A percentile compares a stretch with the other conserved stretches of the same genome.
phyloP scores from a whole-genome alignment of 2,797 vertebrate species.

The Amniataba percoides region DNA sequence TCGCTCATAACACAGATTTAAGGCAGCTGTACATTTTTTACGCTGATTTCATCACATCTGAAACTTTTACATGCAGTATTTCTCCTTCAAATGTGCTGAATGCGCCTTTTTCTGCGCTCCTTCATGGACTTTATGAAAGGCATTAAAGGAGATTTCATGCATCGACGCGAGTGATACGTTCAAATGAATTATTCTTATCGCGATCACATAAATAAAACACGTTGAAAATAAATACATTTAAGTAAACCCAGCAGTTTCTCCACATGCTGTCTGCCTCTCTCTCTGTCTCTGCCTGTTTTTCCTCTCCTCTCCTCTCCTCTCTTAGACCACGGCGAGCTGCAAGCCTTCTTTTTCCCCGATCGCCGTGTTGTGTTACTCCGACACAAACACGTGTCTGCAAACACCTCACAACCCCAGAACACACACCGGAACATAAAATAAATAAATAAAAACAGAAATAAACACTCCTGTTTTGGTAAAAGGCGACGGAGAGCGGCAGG shows the following conservation, averaged over 20 bases:
- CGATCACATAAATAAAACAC: background rate
- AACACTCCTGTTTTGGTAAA: too few species aligned
- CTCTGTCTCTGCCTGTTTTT: background rate
- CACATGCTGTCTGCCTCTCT: background rate
- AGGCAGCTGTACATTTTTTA: background rate
- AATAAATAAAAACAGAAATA: too few species aligned
- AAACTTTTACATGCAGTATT: background rate
- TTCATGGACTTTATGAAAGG: background rate
- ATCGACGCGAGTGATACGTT: background rate
- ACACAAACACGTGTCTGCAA: slow-evolving; percentile 80
- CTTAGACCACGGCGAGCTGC: background rate
- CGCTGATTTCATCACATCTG: background rate
- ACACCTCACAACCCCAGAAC: slow-evolving; percentile 15
- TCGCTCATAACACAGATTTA: background rate
- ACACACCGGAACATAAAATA: too few species aligned
- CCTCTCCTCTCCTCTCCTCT: too few species aligned
- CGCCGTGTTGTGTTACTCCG: slow-evolving; percentile 46
- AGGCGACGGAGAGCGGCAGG: too few species aligned
- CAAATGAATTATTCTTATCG: background rate
- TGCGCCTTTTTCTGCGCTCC: background rate
- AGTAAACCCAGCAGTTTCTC: background rate
- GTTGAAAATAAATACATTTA: background rate
- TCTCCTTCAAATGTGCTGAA: background rate
- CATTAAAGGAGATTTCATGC: background rate
- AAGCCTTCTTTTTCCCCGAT: background rate